Evolutionary conservation across 2,888 invertebrate genomes (phyloP).

Genomic region (Pachliopta kotzebuea): DNA sequence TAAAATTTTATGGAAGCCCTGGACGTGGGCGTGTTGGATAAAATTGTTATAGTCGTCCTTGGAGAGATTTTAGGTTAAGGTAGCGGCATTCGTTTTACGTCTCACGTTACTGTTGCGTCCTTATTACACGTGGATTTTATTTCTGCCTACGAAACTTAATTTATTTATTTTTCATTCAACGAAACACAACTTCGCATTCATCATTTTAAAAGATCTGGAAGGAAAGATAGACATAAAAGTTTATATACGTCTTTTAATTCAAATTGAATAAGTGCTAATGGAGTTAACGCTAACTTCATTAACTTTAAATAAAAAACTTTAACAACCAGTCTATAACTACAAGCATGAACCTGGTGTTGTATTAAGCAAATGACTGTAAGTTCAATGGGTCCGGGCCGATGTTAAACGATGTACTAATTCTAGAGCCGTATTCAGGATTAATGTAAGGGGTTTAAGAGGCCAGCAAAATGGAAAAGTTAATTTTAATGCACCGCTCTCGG

Average conservation of each 20-base stretch:
- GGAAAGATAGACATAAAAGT: too few species aligned
- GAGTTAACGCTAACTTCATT: not conserved
- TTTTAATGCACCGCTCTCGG: conserved; percentile 49
- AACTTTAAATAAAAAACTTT: conserved; percentile 1
- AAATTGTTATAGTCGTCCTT: conserved; percentile 26
- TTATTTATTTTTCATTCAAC: too few species aligned
- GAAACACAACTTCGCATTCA: too few species aligned
- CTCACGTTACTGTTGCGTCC: not conserved
- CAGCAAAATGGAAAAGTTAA: conserved; percentile 58
- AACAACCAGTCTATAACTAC: conserved; percentile 6
- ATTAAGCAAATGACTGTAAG: conserved; percentile 19
- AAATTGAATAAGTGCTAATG: too few species aligned
- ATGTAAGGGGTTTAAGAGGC: conserved; percentile 47
- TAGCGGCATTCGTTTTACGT: conserved; percentile 10
- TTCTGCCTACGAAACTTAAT: not conserved
- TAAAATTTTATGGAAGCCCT: conserved; percentile 28
- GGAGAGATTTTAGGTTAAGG: conserved; percentile 23
- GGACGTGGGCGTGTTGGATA: conserved; percentile 26
- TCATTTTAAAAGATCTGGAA: too few species aligned
- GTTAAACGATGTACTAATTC: conserved; percentile 32
- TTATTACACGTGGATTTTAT: not conserved
- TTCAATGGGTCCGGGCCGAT: conserved; percentile 18
- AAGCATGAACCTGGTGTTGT: conserved; percentile 3
- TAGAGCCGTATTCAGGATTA: conserved; percentile 40
- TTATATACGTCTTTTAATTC: too few species aligned